phyloP scores from a whole-genome alignment of 2,888 invertebrate genomes.

The Aphelenchoides bicaudatus region DNA sequence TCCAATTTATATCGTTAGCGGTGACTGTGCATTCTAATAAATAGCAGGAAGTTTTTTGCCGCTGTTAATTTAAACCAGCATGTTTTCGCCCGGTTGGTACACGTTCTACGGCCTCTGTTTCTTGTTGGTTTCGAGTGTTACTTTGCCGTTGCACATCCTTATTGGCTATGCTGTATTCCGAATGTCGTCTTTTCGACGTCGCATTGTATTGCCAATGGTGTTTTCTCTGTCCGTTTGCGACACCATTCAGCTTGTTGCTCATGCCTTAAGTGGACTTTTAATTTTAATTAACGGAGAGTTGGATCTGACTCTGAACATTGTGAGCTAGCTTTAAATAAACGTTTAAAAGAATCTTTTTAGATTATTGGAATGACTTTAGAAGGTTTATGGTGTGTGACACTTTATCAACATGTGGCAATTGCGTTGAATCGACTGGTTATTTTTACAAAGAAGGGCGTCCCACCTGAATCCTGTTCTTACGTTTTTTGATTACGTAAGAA shows the following conservation, averaged over 20 bases:
- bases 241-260: conserved; percentile 2
- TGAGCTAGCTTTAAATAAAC: neutral
- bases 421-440: conserved; percentile 7
- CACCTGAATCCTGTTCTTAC: neutral
- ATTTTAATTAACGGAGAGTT: neutral
- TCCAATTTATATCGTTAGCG: no score
- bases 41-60: no score
- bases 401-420: conserved; percentile 5
- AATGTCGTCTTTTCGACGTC: conserved; percentile 10
- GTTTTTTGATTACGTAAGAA: conserved; percentile 2
- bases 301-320: neutral
- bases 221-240: conserved; percentile 5
- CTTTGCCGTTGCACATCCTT: conserved; percentile 7
- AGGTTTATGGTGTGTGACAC: conserved; percentile 9
- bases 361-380: conserved; percentile 11
- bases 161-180: neutral
- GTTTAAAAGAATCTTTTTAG: neutral
- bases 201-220: conserved; percentile 9
- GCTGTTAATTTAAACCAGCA: no score
- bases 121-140: neutral
- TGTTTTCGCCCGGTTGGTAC: no score
- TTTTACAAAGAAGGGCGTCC: neutral
- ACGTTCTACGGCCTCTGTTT: neutral
- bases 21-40: no score
- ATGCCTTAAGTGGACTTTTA: neutral